Percentiles rank a stretch among this genome's conserved stretches.
These are phyloP conservation scores for Apostichopus leukothele DNA, from an alignment of 53 echinoderm and acorn worm genomes.

Conservation along the genomic window DNA sequence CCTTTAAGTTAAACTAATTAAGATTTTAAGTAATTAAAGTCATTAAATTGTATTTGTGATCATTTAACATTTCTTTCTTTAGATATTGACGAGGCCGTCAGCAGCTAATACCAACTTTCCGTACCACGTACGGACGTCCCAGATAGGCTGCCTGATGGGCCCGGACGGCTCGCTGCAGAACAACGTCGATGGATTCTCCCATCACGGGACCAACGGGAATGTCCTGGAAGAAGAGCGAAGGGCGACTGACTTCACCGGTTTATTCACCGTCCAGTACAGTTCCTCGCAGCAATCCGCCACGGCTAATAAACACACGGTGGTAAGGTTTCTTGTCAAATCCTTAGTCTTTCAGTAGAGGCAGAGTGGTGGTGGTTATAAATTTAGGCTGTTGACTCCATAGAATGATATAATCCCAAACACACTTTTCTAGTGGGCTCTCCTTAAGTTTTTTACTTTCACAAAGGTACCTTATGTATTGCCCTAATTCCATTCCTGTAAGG, in stretches of 20 bases:
- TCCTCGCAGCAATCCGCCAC: constrained; percentile 11
- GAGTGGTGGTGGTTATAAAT: no score
- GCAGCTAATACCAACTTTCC: constrained; percentile 93
- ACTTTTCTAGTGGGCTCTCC: no score
- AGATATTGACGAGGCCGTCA: constrained; percentile 86
- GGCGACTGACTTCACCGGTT: constrained; percentile 67
- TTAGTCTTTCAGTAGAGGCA: no score
- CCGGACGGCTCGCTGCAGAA: constrained; percentile 60
- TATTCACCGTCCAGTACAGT: constrained; percentile 66
- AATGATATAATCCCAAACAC: no score
- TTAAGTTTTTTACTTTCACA: no score
- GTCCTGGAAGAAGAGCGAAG: constrained; percentile 38
- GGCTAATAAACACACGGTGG: neutral
- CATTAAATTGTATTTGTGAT: no score
- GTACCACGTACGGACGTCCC: constrained; percentile 88
- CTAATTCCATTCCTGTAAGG: no score
- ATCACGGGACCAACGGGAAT: constrained; percentile 58
- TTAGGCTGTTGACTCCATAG: no score
- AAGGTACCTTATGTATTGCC: no score
- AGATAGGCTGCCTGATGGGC: constrained; percentile 69
- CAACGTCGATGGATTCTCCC: constrained; percentile 69
- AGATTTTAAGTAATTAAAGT: no score
- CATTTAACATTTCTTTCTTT: neutral
- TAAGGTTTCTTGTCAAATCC: neutral
- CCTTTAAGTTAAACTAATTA: no score